Evolutionary conservation across 2,797 vertebrate genomes (phyloP).

Genomic region (Natrix natrix): DNA sequence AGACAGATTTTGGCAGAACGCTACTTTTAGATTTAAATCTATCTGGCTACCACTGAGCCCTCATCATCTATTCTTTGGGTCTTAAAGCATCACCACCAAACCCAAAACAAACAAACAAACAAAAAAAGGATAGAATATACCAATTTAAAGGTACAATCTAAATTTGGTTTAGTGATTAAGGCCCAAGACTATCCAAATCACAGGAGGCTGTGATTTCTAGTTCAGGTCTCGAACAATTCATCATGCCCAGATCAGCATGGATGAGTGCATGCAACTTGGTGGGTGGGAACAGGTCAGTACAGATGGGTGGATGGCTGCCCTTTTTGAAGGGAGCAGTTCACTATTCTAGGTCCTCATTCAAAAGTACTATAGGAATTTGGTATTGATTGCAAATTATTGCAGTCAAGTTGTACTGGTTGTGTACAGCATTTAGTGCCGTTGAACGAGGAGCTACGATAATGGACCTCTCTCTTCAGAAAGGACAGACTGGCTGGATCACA

Average conservation of each 20-base stretch:
- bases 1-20: not conserved
- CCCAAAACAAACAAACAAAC: not conserved
- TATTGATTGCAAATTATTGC: constrained; percentile 84
- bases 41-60: not conserved
- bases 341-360: not conserved
- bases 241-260: not conserved
- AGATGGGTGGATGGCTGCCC: not conserved
- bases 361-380: constrained; percentile 61
- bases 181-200: not conserved
- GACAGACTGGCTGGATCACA: not conserved
- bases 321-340: not conserved
- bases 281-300: not conserved
- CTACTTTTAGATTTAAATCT: not conserved
- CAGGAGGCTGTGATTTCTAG: not conserved
- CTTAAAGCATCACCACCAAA: not conserved
- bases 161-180: not conserved
- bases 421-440: constrained; percentile 15
- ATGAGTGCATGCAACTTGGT: too few species aligned
- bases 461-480: too few species aligned
- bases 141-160: not conserved
- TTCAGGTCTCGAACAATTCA: not conserved
- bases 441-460: not conserved
- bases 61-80: not conserved
- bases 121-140: not conserved
- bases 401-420: constrained; percentile 78